phyloP scores from a whole-genome alignment of 2,797 vertebrate genomes.

The Tolypeutes matacus region DNA sequence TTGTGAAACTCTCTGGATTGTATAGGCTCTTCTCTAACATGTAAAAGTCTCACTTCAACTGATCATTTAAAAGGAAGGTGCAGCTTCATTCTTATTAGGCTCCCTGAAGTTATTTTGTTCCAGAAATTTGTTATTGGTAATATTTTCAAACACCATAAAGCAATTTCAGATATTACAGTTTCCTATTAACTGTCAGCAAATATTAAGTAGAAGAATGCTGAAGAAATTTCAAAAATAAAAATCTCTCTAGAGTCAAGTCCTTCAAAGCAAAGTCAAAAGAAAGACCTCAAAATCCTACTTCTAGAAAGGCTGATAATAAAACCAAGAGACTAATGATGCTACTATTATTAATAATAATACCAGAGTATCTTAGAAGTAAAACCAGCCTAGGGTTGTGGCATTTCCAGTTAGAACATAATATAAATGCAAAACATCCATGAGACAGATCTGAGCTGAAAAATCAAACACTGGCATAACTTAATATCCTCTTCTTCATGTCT shows the following conservation, averaged over 20 bases:
- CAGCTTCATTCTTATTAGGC: neutral
- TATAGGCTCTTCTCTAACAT: neutral
- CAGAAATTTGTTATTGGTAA: constrained; percentile 30
- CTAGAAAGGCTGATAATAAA: neutral
- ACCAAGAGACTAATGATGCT: neutral
- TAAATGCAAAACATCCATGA: constrained; percentile 4
- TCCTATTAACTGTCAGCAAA: neutral
- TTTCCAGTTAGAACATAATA: neutral
- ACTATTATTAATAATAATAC: neutral
- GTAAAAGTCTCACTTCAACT: neutral
- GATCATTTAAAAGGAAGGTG: neutral
- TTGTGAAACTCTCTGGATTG: neutral
- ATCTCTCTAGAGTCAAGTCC: neutral
- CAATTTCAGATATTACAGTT: neutral
- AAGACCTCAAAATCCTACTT: neutral
- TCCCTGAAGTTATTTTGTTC: neutral
- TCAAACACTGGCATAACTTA: neutral
- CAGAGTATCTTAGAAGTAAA: neutral
- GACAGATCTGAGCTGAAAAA: neutral
- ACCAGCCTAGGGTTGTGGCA: neutral
- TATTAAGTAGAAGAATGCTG: neutral
- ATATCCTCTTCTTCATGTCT: neutral
- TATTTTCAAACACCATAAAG: neutral
- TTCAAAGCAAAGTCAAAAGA: neutral
- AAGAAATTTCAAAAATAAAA: neutral